Evolutionary conservation across 1,140 invertebrate genomes (phyloP).

Genomic region (Lordiphosa stackelbergi): DNA sequence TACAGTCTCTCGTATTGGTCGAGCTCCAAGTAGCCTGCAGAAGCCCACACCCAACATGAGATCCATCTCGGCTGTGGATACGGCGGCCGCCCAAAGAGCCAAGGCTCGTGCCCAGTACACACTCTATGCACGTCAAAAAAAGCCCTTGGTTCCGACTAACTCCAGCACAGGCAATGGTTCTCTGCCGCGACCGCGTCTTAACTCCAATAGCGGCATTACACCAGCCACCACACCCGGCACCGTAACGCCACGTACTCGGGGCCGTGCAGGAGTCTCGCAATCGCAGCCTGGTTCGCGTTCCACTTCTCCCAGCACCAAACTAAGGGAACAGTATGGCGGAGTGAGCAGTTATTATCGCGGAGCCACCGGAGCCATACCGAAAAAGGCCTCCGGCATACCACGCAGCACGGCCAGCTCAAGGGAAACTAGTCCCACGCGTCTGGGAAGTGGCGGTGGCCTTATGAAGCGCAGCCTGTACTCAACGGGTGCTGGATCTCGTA

Average conservation of each 20-base stretch:
- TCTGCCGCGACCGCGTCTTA: conserved; percentile 44
- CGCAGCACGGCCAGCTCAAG: conserved; percentile 83
- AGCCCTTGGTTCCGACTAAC: conserved; percentile 70
- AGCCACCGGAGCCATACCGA: conserved; percentile 74
- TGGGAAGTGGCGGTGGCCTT: conserved; percentile 19
- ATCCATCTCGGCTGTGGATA: conserved; percentile 95
- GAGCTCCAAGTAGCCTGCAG: conserved; percentile 54
- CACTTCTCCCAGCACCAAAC: conserved; percentile 90
- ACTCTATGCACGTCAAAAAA: conserved; percentile 85
- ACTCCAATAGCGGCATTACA: conserved; percentile 70
- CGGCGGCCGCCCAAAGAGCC: conserved; percentile 90
- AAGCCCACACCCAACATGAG: conserved; percentile 79
- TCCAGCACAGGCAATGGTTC: conserved; percentile 80
- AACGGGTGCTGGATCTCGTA: conserved; percentile 70
- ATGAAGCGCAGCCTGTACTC: conserved; percentile 74
- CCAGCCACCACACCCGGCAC: conserved; percentile 74
- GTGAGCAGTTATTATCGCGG: conserved; percentile 67
- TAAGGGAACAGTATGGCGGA: conserved; percentile 79
- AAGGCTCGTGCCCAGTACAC: conserved; percentile 89
- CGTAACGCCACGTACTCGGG: conserved; percentile 79
- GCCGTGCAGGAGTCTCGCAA: conserved; percentile 87
- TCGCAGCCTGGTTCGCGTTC: conserved; percentile 91
- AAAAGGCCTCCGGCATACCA: conserved; percentile 84
- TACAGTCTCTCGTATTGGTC: conserved; percentile 54
- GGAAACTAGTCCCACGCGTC: conserved; percentile 82